Evolutionary conservation across 1,140 invertebrate species (phyloP).

Genomic region (Neodiprion pinetum): DNA sequence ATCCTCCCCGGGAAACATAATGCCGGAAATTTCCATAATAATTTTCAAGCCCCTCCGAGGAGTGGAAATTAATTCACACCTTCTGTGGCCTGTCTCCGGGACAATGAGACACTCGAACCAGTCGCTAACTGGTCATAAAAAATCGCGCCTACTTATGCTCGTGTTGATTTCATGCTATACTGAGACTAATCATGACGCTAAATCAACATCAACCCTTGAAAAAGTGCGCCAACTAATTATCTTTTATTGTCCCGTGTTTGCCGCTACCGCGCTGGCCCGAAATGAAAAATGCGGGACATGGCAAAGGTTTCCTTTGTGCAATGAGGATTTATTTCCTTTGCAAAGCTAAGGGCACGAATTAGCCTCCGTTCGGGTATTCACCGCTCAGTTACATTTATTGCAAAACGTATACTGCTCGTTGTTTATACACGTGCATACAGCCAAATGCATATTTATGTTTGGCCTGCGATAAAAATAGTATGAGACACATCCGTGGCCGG

Average conservation of each 20-base stretch:
- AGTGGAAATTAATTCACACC: conserved; percentile 2
- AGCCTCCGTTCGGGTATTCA: no score
- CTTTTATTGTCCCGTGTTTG: not conserved
- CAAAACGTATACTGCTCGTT: no score
- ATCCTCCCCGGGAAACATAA: conserved; percentile 5
- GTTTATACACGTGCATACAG: no score
- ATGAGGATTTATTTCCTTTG: not conserved
- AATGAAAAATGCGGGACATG: not conserved
- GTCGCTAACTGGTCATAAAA: conserved; percentile 13
- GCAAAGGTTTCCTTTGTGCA: not conserved
- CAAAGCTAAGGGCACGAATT: no score
- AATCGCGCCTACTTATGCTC: conserved; percentile 9
- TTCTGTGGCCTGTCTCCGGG: conserved; percentile 1
- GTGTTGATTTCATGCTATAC: conserved; percentile 11
- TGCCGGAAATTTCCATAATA: conserved; percentile 15
- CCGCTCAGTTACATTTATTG: no score
- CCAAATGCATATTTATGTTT: no score
- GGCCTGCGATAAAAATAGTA: no score
- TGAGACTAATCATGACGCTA: conserved; percentile 11
- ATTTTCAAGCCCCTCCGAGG: conserved; percentile 6
- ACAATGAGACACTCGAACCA: conserved; percentile 14
- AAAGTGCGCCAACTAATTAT: not conserved
- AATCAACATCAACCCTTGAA: conserved; percentile 10
- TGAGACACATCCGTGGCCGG: no score
- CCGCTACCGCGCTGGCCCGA: not conserved